phyloP scores from a whole-genome alignment of 2,113 vertebrate genomes.

The Neotoma lepida region DNA sequence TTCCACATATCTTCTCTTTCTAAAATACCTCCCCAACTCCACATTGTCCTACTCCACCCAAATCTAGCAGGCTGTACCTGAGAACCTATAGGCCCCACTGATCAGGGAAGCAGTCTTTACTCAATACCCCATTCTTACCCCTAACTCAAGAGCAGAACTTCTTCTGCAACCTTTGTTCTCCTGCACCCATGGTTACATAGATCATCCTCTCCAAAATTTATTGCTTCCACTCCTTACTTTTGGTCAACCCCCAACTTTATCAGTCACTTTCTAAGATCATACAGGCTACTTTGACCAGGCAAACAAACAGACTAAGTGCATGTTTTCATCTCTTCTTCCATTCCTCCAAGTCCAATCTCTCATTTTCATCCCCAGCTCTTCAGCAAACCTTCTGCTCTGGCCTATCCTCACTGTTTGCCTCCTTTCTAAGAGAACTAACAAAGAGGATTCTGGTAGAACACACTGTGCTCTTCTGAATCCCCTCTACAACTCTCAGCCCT shows the following conservation, averaged over 20 bases:
- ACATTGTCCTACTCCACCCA: not conserved
- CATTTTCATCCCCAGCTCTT: not conserved
- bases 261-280: not conserved
- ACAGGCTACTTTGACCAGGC: not conserved
- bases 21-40: not conserved
- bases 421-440: too few relatives aligned
- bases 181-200: not conserved
- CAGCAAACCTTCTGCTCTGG: not conserved
- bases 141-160: too few relatives aligned
- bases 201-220: not conserved
- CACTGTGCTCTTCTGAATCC: too few relatives aligned
- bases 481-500: too few relatives aligned
- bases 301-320: not conserved
- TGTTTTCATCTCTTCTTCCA: not conserved
- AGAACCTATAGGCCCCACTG: not conserved
- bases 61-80: not conserved
- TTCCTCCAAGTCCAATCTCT: not conserved
- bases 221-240: not conserved
- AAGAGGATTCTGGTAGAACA: too few relatives aligned
- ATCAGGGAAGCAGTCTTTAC: not conserved
- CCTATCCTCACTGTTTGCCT: not conserved
- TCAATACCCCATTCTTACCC: not conserved
- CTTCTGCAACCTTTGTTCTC: too few relatives aligned
- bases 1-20: not conserved
- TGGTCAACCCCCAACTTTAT: fast-evolving